These are phyloP conservation scores for Spinus olivaceus DNA, from an alignment of 2,797 vertebrate genomes.

Conservation along the genomic window DNA sequence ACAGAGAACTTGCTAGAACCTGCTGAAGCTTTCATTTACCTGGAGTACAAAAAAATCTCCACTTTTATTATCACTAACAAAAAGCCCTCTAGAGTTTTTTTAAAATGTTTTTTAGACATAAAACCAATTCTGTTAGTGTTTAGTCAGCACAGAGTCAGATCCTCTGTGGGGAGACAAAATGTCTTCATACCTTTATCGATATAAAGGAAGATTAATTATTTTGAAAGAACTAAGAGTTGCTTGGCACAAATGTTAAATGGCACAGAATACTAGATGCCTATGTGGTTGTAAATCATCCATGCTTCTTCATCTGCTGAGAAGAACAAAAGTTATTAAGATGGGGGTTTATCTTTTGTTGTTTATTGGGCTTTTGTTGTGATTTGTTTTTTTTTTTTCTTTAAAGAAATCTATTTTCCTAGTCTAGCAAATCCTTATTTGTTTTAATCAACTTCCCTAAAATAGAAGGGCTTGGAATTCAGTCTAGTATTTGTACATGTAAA, in stretches of 20 bases:
- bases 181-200: not conserved
- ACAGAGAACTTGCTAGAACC: not conserved
- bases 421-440: not conserved
- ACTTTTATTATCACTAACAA: not conserved
- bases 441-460: not conserved
- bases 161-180: not conserved
- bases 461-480: not conserved
- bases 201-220: not conserved
- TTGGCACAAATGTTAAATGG: not conserved
- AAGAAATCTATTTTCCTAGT: not conserved
- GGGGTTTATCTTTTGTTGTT: not conserved
- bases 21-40: not conserved
- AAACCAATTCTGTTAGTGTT: not conserved
- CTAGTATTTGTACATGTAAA: not conserved
- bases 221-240: not conserved
- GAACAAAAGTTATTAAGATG: not conserved
- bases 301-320: not conserved
- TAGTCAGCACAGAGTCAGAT: not conserved
- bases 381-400: not conserved
- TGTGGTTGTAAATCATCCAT: not conserved
- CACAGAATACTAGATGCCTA: not conserved
- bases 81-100: not conserved
- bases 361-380: not conserved
- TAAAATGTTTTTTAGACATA: not conserved
- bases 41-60: not conserved